phyloP scores from a whole-genome alignment of 64 coral and sea anemone species.

The Orbicella faveolata region DNA sequence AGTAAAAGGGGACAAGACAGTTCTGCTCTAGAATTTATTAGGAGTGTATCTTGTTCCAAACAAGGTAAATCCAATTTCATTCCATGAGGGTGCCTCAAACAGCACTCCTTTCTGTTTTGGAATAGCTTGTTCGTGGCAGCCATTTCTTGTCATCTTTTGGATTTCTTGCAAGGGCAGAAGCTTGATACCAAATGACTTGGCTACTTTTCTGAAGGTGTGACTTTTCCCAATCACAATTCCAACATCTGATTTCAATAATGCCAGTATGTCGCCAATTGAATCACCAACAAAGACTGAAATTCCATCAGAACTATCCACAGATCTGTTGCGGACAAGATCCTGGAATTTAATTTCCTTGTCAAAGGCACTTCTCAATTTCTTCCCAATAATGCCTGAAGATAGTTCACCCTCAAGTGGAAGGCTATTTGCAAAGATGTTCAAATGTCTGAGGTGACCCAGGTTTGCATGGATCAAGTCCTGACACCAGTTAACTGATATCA shows the following conservation, averaged over 20 bases:
- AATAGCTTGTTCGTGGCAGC: background rate
- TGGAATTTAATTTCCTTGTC: constrained; percentile 80
- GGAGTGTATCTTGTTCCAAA: constrained; percentile 73
- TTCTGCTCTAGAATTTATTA: constrained; percentile 16
- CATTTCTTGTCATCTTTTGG: constrained; percentile 3
- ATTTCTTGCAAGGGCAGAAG: constrained; percentile 67
- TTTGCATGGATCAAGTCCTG: constrained; percentile 79
- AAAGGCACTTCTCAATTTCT: constrained; percentile 62
- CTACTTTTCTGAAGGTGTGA: constrained; percentile 65
- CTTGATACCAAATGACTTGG: constrained; percentile 83
- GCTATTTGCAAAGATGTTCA: constrained; percentile 72
- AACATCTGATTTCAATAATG: constrained; percentile 75
- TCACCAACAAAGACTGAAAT: constrained; percentile 85
- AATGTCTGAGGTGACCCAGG: constrained; percentile 63
- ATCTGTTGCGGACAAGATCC: constrained; percentile 35
- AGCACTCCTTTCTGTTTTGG: constrained; percentile 39
- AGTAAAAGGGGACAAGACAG: background rate
- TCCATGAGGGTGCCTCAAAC: constrained; percentile 83
- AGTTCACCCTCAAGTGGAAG: constrained; percentile 65
- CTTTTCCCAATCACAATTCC: constrained; percentile 89
- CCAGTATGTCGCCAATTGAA: constrained; percentile 81
- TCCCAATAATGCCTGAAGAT: constrained; percentile 73
- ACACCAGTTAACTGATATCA: constrained; percentile 95
- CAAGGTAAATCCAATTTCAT: constrained; percentile 81
- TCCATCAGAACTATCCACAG: constrained; percentile 18